phyloP scores from a whole-genome alignment of 2,797 vertebrate species.

The Gymnopithys bicolor region DNA sequence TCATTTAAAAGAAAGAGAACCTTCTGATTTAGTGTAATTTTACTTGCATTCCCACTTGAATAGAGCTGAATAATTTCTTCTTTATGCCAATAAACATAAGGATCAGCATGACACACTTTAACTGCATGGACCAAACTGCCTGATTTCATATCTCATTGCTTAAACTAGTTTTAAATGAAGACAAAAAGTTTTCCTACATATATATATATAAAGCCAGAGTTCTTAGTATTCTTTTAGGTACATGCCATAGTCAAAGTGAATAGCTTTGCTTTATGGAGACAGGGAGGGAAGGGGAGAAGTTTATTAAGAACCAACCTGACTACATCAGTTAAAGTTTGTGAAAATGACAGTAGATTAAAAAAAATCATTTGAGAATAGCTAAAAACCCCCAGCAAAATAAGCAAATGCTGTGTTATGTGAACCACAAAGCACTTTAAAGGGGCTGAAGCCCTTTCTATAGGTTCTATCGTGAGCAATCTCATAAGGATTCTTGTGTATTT shows the following conservation, averaged over 20 bases:
- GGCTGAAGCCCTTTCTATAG: neutral
- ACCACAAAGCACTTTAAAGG: slow-evolving; percentile 28
- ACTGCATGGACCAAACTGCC: neutral
- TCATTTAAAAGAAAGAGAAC: slow-evolving; percentile 4
- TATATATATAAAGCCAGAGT: neutral
- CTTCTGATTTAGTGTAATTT: neutral
- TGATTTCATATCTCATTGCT: neutral
- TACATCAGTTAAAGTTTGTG: neutral
- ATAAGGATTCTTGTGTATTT: neutral
- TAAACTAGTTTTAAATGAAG: neutral
- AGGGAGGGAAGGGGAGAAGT: neutral
- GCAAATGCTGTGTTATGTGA: neutral
- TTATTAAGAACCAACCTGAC: neutral
- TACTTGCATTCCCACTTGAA: neutral
- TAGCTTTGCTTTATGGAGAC: neutral
- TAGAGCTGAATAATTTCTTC: neutral
- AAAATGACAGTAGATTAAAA: neutral
- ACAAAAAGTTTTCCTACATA: neutral
- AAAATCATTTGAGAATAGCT: neutral
- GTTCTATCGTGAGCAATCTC: neutral
- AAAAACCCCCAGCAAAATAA: neutral
- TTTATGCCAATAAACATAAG: neutral
- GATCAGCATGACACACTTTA: neutral
- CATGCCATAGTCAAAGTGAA: neutral
- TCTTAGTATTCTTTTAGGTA: neutral